Evolutionary conservation across 2,797 vertebrate genomes (phyloP), one percentile per base, ranked within the genome.

Genomic region (Rhodeus uyekii): DNA sequence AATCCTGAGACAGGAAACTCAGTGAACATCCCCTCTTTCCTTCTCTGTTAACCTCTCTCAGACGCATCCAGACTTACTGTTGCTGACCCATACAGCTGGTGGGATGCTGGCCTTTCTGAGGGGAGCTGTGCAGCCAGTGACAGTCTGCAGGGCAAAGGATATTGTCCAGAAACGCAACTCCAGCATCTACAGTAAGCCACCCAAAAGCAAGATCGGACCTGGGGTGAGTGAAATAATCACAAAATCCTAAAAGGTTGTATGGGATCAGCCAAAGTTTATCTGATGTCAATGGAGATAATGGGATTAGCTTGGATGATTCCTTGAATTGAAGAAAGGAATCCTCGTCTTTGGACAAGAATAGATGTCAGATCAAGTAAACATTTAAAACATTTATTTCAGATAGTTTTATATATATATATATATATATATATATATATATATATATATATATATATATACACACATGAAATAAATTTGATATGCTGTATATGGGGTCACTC

Each of bases 101-200:
- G 61, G 39, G 19, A 85, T 90, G 82, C 53, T 88, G 80, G 86
- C 80, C 83, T 85, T 86, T 80, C 83, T 90, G 84, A 87, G 88
- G 55, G 83, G 84, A 80, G 44, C 76, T 72, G 27, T 83, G 67
- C 80, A 78, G 72, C 76, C 76, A 5, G n/a, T 65, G 3, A 76
- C 72, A 48, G 46, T 89, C 76, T 87, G 77, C 50, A 55, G 75
- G 81, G 78, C 86, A 18, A 83, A 81, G 64, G 27, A 55, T 50
- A n/a, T 90, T 50, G 19, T 91, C 78, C 89, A 72, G 69, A 83
- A 88, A 19, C 83, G 79, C 5, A 91, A 75, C 61, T 88, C 83
- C 84, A 90, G 42, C 27, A 91, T 95, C 76, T 92, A 93, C 89
- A 94, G 93, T 88, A 95, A 94, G 82, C 93, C 95, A 1, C 91